phyloP scores from a whole-genome alignment of 2,888 invertebrate genomes.

The Iphiclides podalirius region DNA sequence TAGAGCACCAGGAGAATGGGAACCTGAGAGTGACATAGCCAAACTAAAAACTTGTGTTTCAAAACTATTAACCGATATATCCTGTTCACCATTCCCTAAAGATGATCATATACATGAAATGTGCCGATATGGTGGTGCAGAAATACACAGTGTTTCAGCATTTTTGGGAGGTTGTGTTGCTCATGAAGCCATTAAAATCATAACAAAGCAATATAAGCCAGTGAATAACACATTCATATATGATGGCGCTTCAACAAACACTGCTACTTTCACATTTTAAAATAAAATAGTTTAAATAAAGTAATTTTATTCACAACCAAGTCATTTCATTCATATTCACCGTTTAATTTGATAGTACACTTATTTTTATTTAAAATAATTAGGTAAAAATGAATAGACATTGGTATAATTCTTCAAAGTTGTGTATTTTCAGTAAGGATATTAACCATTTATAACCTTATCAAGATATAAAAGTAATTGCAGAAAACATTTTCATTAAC shows the following conservation, averaged over 20 bases:
- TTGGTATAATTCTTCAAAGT: conserved; percentile 64
- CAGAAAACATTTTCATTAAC: conserved; percentile 60
- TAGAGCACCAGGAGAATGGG: conserved; percentile 93
- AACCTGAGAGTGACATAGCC: conserved; percentile 94
- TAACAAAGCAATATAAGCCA: conserved; percentile 97
- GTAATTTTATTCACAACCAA: conserved; percentile 9
- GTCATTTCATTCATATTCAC: too few relatives aligned
- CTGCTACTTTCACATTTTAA: conserved; percentile 89
- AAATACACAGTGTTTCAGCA: conserved; percentile 96
- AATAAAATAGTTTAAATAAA: conserved; percentile 11
- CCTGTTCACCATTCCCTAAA: conserved; percentile 87
- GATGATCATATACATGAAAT: conserved; percentile 98
- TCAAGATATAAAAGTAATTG: conserved; percentile 62
- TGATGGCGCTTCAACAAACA: conserved; percentile 94
- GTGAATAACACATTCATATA: conserved; percentile 97
- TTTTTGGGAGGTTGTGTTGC: conserved; percentile 95
- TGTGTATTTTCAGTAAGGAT: conserved; percentile 70
- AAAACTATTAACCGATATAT: conserved; percentile 92
- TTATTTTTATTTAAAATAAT: too few relatives aligned
- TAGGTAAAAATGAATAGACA: conserved; percentile 23
- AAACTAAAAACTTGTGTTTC: conserved; percentile 87
- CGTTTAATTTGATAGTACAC: too few relatives aligned
- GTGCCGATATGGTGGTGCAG: conserved; percentile 96
- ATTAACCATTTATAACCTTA: conserved; percentile 67
- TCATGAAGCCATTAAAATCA: conserved; percentile 96